These are phyloP conservation scores for Lepilemur septentrionalis DNA, from an alignment of 2,797 vertebrate species.

Conservation along the genomic window DNA sequence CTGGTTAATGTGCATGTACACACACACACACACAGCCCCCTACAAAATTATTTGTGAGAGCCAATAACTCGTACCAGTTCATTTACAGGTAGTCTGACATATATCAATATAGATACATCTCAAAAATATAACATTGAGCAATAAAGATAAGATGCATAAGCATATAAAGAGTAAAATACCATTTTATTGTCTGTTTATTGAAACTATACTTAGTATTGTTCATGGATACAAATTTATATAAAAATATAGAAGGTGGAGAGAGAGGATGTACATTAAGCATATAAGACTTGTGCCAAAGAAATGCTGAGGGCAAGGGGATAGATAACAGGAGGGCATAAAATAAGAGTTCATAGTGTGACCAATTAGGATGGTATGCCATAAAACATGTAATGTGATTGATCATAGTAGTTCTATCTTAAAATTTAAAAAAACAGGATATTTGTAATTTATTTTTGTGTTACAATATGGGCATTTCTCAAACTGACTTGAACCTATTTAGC, in stretches of 20 bases:
- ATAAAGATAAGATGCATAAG: background rate
- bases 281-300: background rate
- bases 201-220: background rate
- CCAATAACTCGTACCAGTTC: background rate
- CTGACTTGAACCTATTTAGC: background rate
- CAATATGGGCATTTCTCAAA: background rate
- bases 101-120: background rate
- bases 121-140: background rate
- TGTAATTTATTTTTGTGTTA: background rate
- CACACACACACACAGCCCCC: background rate
- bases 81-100: background rate
- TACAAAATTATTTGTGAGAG: slow-evolving; percentile 20
- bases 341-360: background rate
- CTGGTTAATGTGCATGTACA: background rate
- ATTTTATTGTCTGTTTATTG: background rate
- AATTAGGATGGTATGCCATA: background rate
- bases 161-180: background rate
- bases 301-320: background rate
- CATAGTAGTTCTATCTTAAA: background rate
- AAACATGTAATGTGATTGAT: background rate
- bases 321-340: background rate
- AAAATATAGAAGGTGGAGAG: background rate
- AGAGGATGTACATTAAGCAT: background rate
- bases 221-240: background rate
- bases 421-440: background rate